These are phyloP conservation scores for Peromyscus attwateri DNA, from an alignment of 2,797 vertebrate genomes.

Conservation along the genomic window DNA sequence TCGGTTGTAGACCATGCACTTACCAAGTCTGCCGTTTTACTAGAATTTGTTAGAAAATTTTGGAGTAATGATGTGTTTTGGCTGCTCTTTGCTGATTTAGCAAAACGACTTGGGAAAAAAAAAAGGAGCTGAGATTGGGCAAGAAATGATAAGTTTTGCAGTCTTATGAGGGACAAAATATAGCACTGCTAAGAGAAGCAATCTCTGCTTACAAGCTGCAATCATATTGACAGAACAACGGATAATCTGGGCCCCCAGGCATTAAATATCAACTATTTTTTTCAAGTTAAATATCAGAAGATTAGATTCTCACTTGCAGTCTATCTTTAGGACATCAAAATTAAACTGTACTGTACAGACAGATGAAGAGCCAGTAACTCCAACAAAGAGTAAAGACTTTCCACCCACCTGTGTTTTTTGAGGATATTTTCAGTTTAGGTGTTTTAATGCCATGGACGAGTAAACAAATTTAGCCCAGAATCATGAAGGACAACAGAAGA, in stretches of 20 bases:
- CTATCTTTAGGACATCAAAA: conserved; percentile 21
- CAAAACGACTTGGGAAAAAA: conserved; percentile 45
- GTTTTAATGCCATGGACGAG: background rate
- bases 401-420: background rate
- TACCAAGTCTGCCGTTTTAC: conserved; percentile 41
- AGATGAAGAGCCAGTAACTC: background rate
- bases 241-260: background rate
- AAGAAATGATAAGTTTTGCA: conserved; percentile 68
- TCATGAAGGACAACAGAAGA: background rate
- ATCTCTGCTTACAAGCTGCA: conserved; percentile 65
- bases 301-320: conserved; percentile 25
- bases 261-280: conserved; percentile 46
- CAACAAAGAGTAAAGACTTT: background rate
- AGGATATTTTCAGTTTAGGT: background rate
- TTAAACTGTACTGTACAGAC: conserved; percentile 38
- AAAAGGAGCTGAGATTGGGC: conserved; percentile 62
- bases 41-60: conserved; percentile 65
- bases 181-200: conserved; percentile 52
- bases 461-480: background rate
- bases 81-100: conserved; percentile 65
- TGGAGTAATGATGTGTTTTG: conserved; percentile 59
- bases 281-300: conserved; percentile 55
- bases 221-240: conserved; percentile 27
- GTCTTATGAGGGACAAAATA: conserved; percentile 54
- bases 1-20: background rate